Base-by-base conservation (phyloP, 2,888 invertebrate genomes). In the Epinotia brunnichana region DNA sequence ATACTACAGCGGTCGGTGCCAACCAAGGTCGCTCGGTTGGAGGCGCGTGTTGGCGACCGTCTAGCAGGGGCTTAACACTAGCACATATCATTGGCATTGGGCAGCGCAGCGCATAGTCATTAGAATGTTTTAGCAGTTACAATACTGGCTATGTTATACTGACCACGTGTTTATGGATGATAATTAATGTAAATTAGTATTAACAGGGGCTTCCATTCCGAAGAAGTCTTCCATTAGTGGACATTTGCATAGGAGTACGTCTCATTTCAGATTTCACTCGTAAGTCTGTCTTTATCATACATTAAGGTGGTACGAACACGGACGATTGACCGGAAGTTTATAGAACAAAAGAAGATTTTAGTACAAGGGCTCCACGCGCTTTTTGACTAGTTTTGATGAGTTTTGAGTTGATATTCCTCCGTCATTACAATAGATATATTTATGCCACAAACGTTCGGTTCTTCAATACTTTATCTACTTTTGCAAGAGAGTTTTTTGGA, bases 201-300 rank as follows among this genome's bases (percentile, higher is more conserved):
- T 69, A 69, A 83, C 75, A 77, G 80, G 75, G 81, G 81, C 84
- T 82, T 83, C 81, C 83, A 81, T 81, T 81, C 80, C 82, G 80
- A 82, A 83, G 81, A 81, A 79, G 64, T 39, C 67, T 48, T 81
- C 85, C 86, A 88, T 89, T 89, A 88, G 81, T 74, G 75, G 70
- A 75, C 75, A 89, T 89, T 88, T 83, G 82, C 85, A 90, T 89
- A 83, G 71, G 74, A 73, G 80, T 81, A 85, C 83, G 82, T 85
- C 86, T 88, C 85, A 88, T 87, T 87, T 84, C 74, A 77, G 78
- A 85, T 88, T 87, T 88, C 87, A 83, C 87, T 83, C 79, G 82
- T 82, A 84, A 81, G 79, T 81, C 75, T 67, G 54, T 68, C 41
- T 73, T 76, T 78, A 75, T 76, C 73, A 75, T 76, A 79, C 75